phyloP scores from a whole-genome alignment of 2,888 invertebrate species.

The Rhyacophila evoluta region DNA sequence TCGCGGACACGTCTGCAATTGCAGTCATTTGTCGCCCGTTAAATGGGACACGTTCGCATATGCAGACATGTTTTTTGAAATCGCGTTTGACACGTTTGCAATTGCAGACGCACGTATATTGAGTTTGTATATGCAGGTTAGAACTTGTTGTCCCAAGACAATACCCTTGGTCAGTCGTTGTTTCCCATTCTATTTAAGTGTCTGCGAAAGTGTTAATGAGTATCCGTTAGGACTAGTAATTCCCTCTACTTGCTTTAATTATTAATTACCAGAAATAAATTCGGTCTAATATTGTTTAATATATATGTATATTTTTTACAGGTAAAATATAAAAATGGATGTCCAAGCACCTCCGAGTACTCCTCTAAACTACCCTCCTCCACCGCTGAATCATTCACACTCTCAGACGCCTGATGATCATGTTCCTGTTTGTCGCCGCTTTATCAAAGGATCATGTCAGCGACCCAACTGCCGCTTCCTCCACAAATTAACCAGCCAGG shows the following conservation, averaged over 20 bases:
- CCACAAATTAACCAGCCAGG: conserved; percentile 58
- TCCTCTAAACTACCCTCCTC: too few relatives aligned
- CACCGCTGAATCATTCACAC: too few relatives aligned
- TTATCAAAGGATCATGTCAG: conserved; percentile 66
- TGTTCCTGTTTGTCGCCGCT: conserved; percentile 64
- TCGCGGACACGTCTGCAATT: too few relatives aligned
- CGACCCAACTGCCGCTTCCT: conserved; percentile 70
- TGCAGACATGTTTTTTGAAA: too few relatives aligned
- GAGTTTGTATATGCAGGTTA: too few relatives aligned
- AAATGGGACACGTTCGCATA: too few relatives aligned
- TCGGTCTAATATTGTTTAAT: background rate
- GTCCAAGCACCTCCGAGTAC: background rate
- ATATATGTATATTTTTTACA: background rate
- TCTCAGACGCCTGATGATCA: too few relatives aligned
- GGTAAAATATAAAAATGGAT: background rate
- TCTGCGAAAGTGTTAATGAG: background rate
- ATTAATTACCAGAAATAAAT: background rate
- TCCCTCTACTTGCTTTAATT: background rate
- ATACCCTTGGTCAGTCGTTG: too few relatives aligned
- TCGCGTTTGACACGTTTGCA: too few relatives aligned
- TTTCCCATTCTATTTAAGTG: background rate
- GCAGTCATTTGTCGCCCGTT: too few relatives aligned
- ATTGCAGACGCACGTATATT: too few relatives aligned
- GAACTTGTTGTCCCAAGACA: too few relatives aligned
- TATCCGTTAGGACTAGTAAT: background rate